Conservation (phyloP, 2,888 invertebrate genomes). For the Mycalesis mineus region DNA sequence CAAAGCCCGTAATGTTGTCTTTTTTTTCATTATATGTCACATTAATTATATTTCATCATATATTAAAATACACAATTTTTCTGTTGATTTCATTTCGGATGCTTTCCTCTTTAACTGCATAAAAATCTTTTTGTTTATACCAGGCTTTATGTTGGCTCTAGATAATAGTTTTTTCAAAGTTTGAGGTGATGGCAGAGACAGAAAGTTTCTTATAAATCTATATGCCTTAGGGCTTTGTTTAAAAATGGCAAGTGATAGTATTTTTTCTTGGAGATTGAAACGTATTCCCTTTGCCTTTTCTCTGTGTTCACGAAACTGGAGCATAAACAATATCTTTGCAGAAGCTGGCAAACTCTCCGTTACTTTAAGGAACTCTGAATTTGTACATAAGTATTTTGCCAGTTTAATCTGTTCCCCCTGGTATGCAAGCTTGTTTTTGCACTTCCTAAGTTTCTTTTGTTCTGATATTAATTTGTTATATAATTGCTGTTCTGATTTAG, state of each 20-base stretch:
- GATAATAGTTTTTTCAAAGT: too few relatives aligned
- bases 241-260: neutral
- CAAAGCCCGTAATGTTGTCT: too few relatives aligned
- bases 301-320: too few relatives aligned
- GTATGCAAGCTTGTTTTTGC: neutral
- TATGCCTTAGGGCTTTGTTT: neutral
- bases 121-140: neutral
- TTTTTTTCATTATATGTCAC: too few relatives aligned
- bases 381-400: neutral
- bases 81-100: neutral
- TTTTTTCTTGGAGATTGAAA: neutral
- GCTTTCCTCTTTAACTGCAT: neutral
- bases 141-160: too few relatives aligned
- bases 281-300: neutral
- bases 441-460: neutral
- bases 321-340: too few relatives aligned
- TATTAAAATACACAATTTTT: too few relatives aligned
- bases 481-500: too few relatives aligned
- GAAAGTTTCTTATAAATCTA: neutral
- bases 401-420: neutral
- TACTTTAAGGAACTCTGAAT: neutral
- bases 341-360: neutral
- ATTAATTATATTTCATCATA: too few relatives aligned
- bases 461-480: too few relatives aligned
- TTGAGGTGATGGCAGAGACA: too few relatives aligned